Conservation (phyloP, 2,797 vertebrate species). For the Sparus aurata region DNA sequence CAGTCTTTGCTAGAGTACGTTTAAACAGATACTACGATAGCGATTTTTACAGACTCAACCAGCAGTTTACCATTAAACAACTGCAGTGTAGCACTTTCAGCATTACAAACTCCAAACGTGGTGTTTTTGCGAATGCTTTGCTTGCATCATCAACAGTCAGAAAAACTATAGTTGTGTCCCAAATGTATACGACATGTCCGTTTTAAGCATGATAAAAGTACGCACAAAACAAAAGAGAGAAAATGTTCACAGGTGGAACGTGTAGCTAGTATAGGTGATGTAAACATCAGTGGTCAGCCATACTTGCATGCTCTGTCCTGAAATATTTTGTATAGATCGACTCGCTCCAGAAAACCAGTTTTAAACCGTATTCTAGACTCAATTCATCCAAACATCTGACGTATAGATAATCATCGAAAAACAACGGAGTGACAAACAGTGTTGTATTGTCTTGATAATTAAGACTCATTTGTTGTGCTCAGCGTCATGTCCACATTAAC, state of each 20-base stretch:
- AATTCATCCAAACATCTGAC: slow-evolving; percentile 17
- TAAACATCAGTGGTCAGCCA: slow-evolving; percentile 21
- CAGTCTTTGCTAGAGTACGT: slow-evolving; percentile 33
- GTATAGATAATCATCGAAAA: slow-evolving; percentile 21
- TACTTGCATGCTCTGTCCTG: slow-evolving; percentile 66
- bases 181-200: slow-evolving; percentile 6
- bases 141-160: slow-evolving; percentile 12
- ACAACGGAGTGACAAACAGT: slow-evolving; percentile 7
- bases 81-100: slow-evolving; percentile 55
- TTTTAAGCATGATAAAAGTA: neutral
- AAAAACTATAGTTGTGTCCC: slow-evolving; percentile 11
- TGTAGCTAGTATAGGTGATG: slow-evolving; percentile 10
- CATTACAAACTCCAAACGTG: slow-evolving; percentile 13
- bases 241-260: no score
- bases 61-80: slow-evolving; percentile 31
- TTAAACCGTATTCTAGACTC: neutral
- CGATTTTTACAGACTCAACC: slow-evolving; percentile 28
- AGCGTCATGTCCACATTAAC: neutral
- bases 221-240: neutral
- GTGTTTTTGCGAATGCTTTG: slow-evolving; percentile 38
- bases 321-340: slow-evolving; percentile 37
- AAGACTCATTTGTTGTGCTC: slow-evolving; percentile 17
- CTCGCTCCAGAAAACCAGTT: slow-evolving; percentile 41
- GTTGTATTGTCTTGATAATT: slow-evolving; percentile 10
- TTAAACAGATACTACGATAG: slow-evolving; percentile 40